Conservation (phyloP, 2,113 vertebrate genomes). For the Vidua macroura region DNA sequence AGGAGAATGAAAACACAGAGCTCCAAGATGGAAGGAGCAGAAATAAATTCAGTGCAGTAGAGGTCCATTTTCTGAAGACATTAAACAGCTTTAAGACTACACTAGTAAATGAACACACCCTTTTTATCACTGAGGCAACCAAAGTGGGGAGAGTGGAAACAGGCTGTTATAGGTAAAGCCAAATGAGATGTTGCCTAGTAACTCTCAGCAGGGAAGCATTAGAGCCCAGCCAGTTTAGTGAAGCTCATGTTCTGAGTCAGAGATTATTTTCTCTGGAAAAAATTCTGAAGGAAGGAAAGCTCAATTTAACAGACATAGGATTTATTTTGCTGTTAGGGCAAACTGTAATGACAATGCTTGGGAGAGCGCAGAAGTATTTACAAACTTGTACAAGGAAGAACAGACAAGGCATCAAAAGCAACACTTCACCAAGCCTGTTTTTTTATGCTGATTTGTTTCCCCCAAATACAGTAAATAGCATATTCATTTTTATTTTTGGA, state of each 20-base stretch:
- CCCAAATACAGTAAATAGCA: not conserved
- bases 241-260: constrained; percentile 34
- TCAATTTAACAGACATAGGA: not conserved
- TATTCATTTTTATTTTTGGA: not conserved
- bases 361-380: not conserved
- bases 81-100: not conserved
- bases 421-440: not conserved
- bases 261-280: constrained; percentile 45
- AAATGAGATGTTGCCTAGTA: constrained; percentile 65
- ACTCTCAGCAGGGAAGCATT: constrained; percentile 61
- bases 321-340: constrained; percentile 6
- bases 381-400: not conserved
- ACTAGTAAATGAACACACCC: constrained; percentile 8
- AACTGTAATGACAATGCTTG: not conserved
- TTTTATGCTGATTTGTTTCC: not conserved
- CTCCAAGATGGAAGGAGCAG: not conserved
- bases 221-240: constrained; percentile 22
- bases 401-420: not conserved
- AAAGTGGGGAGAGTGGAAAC: constrained; percentile 30
- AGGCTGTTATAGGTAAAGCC: constrained; percentile 46
- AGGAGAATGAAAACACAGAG: not conserved
- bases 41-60: not conserved
- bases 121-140: constrained; percentile 47
- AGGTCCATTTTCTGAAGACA: not conserved
- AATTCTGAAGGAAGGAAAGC: constrained; percentile 6